Percentiles rank a stretch among this genome's conserved stretches.
These are phyloP conservation scores for Merluccius polli DNA, from an alignment of 2,797 vertebrate genomes.

Conservation along the genomic window DNA sequence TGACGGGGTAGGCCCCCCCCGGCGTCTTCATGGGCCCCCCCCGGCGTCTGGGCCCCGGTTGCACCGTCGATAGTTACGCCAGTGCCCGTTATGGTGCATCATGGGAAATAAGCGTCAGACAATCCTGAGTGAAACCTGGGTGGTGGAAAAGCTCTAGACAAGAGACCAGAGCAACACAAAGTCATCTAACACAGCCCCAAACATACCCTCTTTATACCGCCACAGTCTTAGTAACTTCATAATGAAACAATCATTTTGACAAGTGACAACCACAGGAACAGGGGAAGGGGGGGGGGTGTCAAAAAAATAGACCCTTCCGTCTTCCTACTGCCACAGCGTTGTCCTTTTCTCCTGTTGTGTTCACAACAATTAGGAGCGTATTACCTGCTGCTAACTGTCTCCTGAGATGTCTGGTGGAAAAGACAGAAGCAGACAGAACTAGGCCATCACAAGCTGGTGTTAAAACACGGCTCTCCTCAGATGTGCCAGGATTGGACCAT, in stretches of 20 bases:
- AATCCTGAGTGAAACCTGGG: not conserved
- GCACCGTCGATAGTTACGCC: no score
- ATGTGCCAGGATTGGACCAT: not conserved
- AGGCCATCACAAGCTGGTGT: not conserved
- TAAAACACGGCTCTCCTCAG: not conserved
- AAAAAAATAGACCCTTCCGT: not conserved
- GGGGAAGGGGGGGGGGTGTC: not conserved
- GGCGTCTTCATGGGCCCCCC: no score
- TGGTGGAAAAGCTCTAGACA: not conserved
- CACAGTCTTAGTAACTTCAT: not conserved
- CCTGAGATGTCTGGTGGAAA: not conserved
- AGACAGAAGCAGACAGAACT: not conserved
- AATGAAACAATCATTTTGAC: slow-evolving; percentile 1
- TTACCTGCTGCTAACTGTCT: not conserved
- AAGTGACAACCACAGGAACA: not conserved
- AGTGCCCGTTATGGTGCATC: not conserved
- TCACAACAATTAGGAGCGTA: not conserved
- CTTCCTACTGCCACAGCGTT: not conserved
- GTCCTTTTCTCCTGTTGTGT: slow-evolving; percentile 11
- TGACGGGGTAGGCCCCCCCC: no score
- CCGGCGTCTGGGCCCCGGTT: no score
- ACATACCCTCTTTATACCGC: not conserved
- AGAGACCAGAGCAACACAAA: not conserved
- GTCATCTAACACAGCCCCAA: not conserved
- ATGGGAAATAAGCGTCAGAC: not conserved